Evolutionary conservation across 23 tunicate species (phyloP), one percentile per base, ranked within the genome.

Genomic region (Ascidia mentula): DNA sequence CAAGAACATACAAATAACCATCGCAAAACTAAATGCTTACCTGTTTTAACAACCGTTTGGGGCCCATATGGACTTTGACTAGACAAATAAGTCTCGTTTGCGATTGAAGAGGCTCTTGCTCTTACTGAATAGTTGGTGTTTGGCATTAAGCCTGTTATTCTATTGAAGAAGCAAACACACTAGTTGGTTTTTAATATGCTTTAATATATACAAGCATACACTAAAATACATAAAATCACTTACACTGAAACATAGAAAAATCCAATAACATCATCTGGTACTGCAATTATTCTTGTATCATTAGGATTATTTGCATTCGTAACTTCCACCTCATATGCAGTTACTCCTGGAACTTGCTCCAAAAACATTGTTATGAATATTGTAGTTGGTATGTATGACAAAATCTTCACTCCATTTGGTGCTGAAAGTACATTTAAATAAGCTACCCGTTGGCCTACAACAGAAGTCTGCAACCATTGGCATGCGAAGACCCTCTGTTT

Each of bases 271-370:
- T 12, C 15, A 42, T 42, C 53, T 9, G 53, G 53, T 42, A 15
- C 53, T 9, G 12, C 53, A 42, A 15, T 15, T 12, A 12, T 12
- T 9, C 15, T 12, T 42, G 15, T 42, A 42, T 42, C 53, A 9
- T 13, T 31, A 69, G 32, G 20, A 69, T 28, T 69, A 9, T 8
- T 28, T 26, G 75, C 6, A 71, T 71, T 18, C 3, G 34, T 71
- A 31, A 4, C 38, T 2, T 71, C 75, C 6, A 71, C 38, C 32
- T 71, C 75, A 6, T 4, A 71, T 71, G 4, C 34, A 18, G 75
- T 71, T 2, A 35, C 38, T 34, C 75, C 75, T 6, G 75, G 75
- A 4, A 71, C 13, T 71, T 71, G 75, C 34, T 71, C 75, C 75
- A 71, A 35, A 18, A 3, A 71, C 13, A 71, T 34, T 4, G 38